Percentiles rank a stretch among this genome's conserved stretches.
Evolutionary conservation across 2,113 vertebrate species (phyloP).

Genomic region (Chloropsis cyanopogon): DNA sequence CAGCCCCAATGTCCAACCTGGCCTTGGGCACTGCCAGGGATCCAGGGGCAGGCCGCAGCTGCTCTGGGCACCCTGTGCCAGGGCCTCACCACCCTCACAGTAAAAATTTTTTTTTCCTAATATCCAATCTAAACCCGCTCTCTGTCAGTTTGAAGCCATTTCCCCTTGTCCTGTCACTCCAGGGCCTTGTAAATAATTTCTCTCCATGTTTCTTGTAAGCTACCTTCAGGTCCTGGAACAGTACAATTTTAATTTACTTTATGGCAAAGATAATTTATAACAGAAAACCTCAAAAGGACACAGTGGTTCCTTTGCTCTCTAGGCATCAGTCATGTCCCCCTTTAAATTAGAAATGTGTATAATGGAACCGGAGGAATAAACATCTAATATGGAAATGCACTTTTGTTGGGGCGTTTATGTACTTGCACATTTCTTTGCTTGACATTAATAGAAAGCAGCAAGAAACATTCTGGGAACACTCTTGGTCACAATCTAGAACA

Average conservation of each 20-base stretch:
- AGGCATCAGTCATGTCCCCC: neutral
- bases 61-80: neutral
- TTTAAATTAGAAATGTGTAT: neutral
- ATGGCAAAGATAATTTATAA: neutral
- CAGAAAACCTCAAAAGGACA: neutral
- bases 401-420: neutral
- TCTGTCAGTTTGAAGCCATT: neutral
- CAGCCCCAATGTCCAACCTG: rapidly evolving
- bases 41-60: neutral
- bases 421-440: neutral
- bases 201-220: neutral
- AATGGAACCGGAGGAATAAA: neutral
- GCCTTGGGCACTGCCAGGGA: neutral
- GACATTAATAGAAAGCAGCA: neutral
- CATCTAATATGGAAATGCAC: neutral
- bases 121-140: neutral
- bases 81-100: rapidly evolving
- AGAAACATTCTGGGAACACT: neutral
- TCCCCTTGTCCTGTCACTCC: neutral
- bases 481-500: neutral
- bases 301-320: neutral
- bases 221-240: neutral
- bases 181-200: neutral
- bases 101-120: neutral
- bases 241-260: neutral